Evolutionary conservation across 2,113 vertebrate species (phyloP).

Genomic region (Aplodontia rufa): DNA sequence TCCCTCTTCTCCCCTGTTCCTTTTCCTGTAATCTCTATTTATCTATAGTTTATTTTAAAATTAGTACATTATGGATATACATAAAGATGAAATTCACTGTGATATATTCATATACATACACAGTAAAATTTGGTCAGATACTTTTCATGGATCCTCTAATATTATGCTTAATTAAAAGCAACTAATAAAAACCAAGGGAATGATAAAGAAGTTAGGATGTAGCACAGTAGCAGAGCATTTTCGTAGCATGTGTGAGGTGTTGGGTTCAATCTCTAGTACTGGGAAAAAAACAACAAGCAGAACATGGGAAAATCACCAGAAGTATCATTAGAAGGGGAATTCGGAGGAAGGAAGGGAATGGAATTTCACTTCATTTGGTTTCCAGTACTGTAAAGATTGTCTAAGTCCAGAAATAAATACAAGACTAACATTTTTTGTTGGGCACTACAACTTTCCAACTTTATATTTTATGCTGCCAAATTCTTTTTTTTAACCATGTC

Average conservation of each 20-base stretch:
- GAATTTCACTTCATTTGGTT: not conserved
- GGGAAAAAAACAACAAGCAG: not conserved
- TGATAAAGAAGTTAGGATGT: not conserved
- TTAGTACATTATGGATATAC: too few species aligned
- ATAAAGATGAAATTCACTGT: too few species aligned
- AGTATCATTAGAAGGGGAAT: not conserved
- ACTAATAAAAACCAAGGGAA: too few species aligned
- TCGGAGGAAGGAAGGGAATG: slow-evolving; percentile 5
- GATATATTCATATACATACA: too few species aligned
- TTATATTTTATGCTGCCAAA: slow-evolving; percentile 6
- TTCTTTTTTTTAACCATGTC: not conserved
- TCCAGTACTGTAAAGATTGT: not conserved
- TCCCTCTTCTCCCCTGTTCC: too few species aligned
- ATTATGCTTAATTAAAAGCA: too few species aligned
- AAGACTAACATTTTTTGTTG: not conserved
- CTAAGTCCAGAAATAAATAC: slow-evolving; percentile 8
- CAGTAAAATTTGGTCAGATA: too few species aligned
- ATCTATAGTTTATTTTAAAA: too few species aligned
- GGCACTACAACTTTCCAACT: not conserved
- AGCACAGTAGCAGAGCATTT: not conserved
- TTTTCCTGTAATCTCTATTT: too few species aligned
- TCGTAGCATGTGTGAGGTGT: too few species aligned
- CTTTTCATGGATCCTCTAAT: too few species aligned
- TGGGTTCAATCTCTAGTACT: not conserved
- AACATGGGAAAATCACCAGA: slow-evolving; percentile 17